phyloP scores from a whole-genome alignment of 1,140 invertebrate species.

The Grapholita molesta region DNA sequence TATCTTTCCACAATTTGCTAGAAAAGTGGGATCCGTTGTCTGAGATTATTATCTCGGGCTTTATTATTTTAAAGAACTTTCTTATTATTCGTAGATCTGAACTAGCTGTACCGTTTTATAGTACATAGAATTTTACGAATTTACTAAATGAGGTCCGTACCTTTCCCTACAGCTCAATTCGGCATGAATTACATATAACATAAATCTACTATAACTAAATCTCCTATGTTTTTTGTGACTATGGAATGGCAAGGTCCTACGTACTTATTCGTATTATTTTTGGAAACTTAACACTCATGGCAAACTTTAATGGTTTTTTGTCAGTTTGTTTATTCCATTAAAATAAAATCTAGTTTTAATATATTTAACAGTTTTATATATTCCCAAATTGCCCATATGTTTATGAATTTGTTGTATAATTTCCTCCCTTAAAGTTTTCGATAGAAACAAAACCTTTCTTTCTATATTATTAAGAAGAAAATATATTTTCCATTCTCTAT shows the following conservation, averaged over 20 bases:
- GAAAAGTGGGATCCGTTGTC: background rate
- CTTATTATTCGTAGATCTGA: background rate
- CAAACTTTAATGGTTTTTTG: background rate
- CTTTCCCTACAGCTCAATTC: too few species aligned
- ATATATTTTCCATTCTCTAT: background rate
- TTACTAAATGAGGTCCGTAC: background rate
- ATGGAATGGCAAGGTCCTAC: conserved; percentile 1
- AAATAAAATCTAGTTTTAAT: background rate
- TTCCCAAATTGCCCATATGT: background rate
- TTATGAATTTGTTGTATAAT: background rate
- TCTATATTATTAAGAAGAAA: background rate
- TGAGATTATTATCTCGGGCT: background rate
- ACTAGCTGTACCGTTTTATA: background rate
- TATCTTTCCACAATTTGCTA: background rate
- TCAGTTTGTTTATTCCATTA: background rate
- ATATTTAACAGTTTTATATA: background rate
- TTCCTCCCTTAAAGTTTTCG: background rate
- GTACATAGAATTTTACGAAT: background rate
- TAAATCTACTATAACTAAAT: background rate
- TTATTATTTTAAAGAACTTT: background rate
- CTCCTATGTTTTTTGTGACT: background rate
- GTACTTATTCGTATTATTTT: background rate
- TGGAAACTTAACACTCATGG: background rate
- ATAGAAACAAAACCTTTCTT: background rate
- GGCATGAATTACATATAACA: too few species aligned